Evolutionary conservation across 2,113 vertebrate genomes (phyloP).

Genomic region (Ophthalmotilapia sp.): DNA sequence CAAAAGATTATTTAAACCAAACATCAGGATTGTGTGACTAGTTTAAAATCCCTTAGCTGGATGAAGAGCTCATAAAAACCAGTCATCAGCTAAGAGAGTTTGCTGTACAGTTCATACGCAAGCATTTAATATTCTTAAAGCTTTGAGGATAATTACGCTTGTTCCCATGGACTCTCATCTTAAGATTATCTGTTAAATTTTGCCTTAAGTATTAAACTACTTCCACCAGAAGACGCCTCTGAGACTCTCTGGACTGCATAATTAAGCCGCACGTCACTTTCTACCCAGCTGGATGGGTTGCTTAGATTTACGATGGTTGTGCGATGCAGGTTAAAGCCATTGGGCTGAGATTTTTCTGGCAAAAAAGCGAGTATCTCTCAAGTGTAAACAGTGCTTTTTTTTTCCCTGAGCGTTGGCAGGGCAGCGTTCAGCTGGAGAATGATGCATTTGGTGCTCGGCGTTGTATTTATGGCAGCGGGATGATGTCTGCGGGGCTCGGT

Average conservation of each 20-base stretch:
- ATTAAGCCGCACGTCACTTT: neutral
- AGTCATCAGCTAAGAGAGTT: neutral
- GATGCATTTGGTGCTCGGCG: neutral
- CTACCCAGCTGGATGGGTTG: neutral
- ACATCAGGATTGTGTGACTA: neutral
- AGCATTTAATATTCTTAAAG: neutral
- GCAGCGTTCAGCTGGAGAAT: neutral
- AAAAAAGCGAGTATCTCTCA: neutral
- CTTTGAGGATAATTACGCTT: neutral
- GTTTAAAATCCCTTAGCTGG: neutral
- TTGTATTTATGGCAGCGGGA: neutral
- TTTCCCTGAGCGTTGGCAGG: neutral
- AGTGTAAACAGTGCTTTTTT: neutral
- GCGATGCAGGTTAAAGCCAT: neutral
- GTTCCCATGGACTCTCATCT: neutral
- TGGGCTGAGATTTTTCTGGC: neutral
- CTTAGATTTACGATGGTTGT: neutral
- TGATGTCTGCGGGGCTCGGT: neutral
- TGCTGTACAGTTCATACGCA: neutral
- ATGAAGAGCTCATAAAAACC: neutral
- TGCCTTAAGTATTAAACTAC: neutral
- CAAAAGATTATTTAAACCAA: neutral
- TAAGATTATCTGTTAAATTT: neutral
- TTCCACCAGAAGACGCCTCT: neutral
- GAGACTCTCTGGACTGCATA: neutral